A percentile compares a stretch with the other conserved stretches of the same genome.
Conservation (phyloP, 2,113 vertebrate genomes). For the Laterallus jamaicensis region DNA sequence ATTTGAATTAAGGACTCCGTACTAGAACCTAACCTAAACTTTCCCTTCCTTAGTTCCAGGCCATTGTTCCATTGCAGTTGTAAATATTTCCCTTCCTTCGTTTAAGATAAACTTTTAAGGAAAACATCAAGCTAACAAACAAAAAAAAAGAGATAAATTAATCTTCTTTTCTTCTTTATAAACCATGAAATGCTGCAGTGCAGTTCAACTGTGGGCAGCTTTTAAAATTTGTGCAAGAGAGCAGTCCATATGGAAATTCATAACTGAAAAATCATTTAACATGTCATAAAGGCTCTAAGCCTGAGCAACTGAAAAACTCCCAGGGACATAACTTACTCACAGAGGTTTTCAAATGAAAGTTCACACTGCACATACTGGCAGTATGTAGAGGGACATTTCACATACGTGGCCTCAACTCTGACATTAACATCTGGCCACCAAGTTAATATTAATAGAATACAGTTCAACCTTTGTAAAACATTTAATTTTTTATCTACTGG, state of each 20-base stretch:
- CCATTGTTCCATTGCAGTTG: constrained; percentile 56
- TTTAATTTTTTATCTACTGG: neutral
- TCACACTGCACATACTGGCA: neutral
- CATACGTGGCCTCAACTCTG: neutral
- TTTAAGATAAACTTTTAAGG: constrained; percentile 69
- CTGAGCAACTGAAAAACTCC: neutral
- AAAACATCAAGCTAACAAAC: constrained; percentile 68
- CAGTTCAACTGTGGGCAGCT: constrained; percentile 15
- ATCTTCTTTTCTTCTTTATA: constrained; percentile 41
- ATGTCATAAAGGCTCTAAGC: neutral
- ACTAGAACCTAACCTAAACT: constrained; percentile 38
- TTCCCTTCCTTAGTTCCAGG: constrained; percentile 66
- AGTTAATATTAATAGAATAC: neutral
- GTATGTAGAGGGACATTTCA: neutral
- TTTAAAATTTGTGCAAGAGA: constrained; percentile 36
- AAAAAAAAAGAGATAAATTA: neutral
- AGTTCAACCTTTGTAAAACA: neutral
- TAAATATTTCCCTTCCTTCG: constrained; percentile 73
- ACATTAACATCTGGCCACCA: neutral
- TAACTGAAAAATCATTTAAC: neutral
- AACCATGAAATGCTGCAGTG: constrained; percentile 47
- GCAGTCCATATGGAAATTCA: neutral
- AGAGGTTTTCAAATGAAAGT: constrained; percentile 2
- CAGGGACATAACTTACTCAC: neutral
- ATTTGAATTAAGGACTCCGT: constrained; percentile 20